Evolutionary conservation across 2,113 vertebrate species (phyloP).

Genomic region (Gadus chalcogrammus): DNA sequence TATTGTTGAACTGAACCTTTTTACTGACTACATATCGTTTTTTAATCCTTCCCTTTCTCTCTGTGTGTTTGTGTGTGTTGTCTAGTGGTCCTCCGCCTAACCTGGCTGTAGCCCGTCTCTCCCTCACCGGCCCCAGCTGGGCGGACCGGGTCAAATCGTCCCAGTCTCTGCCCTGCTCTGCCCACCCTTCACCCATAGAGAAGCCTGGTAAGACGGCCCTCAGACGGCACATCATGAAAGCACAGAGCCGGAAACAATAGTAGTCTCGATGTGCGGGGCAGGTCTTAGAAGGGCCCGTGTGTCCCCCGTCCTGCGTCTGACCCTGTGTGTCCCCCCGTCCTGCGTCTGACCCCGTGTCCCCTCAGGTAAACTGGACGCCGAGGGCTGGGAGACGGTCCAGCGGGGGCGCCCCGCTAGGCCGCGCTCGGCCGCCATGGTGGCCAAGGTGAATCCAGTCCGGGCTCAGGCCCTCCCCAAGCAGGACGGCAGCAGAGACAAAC

Average conservation of each 20-base stretch:
- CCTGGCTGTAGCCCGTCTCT: conserved; percentile 77
- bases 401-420: conserved; percentile 89
- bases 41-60: too few relatives aligned
- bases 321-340: background rate
- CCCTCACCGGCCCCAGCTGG: conserved; percentile 89
- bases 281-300: too few relatives aligned
- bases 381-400: conserved; percentile 97
- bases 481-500: conserved; percentile 79
- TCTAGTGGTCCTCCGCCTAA: conserved; percentile 79
- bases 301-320: background rate
- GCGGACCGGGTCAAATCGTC: conserved; percentile 92
- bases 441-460: conserved; percentile 73
- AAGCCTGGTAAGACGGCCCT: conserved; percentile 67
- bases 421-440: conserved; percentile 77
- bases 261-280: too few relatives aligned
- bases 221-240: background rate
- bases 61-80: background rate
- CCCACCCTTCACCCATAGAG: conserved; percentile 58
- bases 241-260: too few relatives aligned
- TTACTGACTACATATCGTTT: too few relatives aligned
- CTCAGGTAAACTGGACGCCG: conserved; percentile 85
- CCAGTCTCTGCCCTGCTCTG: conserved; percentile 68
- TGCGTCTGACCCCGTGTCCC: background rate
- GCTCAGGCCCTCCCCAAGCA: conserved; percentile 69
- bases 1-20: too few relatives aligned